Conservation (phyloP, 2,888 invertebrate species). For the Monochamus alternatus region DNA sequence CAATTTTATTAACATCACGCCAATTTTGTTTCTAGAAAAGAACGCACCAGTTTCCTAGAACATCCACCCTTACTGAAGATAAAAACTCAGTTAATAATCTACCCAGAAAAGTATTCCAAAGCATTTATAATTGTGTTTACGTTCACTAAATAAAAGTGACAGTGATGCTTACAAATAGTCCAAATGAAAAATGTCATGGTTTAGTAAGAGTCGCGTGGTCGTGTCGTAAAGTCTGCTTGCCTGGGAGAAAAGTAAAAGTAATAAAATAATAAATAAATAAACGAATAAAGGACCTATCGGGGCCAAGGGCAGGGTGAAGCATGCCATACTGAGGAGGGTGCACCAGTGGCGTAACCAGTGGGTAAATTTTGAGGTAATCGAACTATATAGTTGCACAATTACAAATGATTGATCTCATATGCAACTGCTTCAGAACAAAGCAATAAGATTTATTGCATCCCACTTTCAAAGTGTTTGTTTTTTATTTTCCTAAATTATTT, state of each 20-base stretch:
- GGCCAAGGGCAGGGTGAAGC: conserved; percentile 57
- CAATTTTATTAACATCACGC: too few species aligned
- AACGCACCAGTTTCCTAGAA: conserved; percentile 11
- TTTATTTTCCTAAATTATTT: too few species aligned
- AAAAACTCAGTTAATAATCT: conserved; percentile 34
- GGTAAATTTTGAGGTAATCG: neutral
- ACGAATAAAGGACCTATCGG: conserved; percentile 50
- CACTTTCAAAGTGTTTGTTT: too few species aligned
- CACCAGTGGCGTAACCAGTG: neutral
- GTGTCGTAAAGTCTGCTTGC: conserved; percentile 40
- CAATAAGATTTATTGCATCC: too few species aligned
- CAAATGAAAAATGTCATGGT: conserved; percentile 40
- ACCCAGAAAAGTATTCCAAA: conserved; percentile 18
- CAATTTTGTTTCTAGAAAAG: neutral
- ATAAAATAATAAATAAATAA: conserved; percentile 57
- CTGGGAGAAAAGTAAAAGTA: conserved; percentile 63
- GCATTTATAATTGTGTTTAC: conserved; percentile 40
- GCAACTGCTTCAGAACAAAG: too few species aligned
- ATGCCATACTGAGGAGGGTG: conserved; percentile 2
- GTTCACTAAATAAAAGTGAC: conserved; percentile 37
- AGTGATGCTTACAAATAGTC: conserved; percentile 32
- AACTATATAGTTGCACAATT: too few species aligned
- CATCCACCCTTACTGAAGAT: neutral
- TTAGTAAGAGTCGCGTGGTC: conserved; percentile 53
- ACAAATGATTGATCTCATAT: too few species aligned